Base-by-base conservation (phyloP, 1,140 invertebrate genomes). In the Parapsyche elsis region DNA sequence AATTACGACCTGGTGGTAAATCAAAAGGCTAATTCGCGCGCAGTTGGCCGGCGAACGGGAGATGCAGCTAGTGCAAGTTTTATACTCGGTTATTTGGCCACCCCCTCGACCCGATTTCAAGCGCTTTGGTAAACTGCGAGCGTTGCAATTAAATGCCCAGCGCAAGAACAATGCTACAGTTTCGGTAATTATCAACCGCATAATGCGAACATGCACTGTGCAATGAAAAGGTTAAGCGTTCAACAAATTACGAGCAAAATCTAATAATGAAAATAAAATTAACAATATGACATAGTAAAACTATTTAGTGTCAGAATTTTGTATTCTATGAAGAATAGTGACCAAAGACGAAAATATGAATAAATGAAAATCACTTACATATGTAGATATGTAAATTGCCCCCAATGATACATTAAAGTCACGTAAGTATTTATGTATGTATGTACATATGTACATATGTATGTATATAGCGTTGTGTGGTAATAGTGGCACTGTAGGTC, bases 1-100 rank as follows among this genome's bases (percentile, higher is more conserved):
- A 76, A 80, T 80, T 76, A 80, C 61, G 74, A 61, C 30, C 30
- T 1, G 30, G 75, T 73, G 57, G 70, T 81, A 81, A 77, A 81
- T 78, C 80, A 71, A 53, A 81, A 81, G 61, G 76, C 71, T 73
- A 78, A 78, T 81, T 57, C 75, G 76, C 24, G 46, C 73, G 38
- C 70, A 80, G 75, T 80, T 76, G 73, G 44, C 75, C 57, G 67
- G 73, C 46, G 49, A 76, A 45, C 67, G 59, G 30, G 30, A 38
- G 30, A 46, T 49, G 30, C 21, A 64, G 30, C 74, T 70, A 80
- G 49, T 76, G 79, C 71, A 53, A 12, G 16, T 53, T 53, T 53
- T 53, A 53, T 53, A 53, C 16, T 2, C 10, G 12, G 16, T 14
- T 53, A 14, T 53, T 16, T 14, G 16, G 16, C 49, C 10, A 53